A percentile compares a stretch with the other conserved stretches of the same genome.
Conservation (phyloP, 2,113 vertebrate species). For the Todiramphus saurophagus region DNA sequence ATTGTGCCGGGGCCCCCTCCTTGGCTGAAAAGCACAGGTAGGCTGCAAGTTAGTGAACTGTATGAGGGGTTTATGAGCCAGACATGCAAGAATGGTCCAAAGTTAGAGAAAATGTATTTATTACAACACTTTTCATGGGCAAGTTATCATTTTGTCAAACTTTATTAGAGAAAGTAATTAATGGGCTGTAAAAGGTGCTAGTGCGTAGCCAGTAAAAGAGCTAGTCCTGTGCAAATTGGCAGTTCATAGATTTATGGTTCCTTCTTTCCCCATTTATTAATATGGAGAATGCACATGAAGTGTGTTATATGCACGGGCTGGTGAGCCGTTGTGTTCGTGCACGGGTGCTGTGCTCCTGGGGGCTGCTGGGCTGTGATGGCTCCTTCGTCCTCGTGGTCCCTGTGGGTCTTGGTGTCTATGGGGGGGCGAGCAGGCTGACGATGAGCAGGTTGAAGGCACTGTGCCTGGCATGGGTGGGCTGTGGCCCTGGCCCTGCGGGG, state of each 20-base stretch:
- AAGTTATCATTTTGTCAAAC: conserved; percentile 90
- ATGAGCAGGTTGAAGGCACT: not conserved
- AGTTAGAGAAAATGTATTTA: conserved; percentile 85
- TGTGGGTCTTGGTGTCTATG: not conserved
- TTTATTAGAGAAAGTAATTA: conserved; percentile 88
- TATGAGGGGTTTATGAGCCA: conserved; percentile 77
- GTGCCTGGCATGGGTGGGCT: rapidly evolving
- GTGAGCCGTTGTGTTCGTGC: not conserved
- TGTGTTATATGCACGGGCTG: conserved; percentile 53
- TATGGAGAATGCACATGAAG: conserved; percentile 66
- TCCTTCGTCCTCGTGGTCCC: not conserved
- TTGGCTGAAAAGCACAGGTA: conserved; percentile 51
- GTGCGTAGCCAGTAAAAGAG: conserved; percentile 82
- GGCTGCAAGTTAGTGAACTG: conserved; percentile 68
- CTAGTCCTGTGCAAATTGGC: conserved; percentile 79
- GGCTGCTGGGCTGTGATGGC: not conserved
- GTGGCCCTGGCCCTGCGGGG: not conserved
- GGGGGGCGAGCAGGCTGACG: not conserved
- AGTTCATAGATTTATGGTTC: conserved; percentile 79
- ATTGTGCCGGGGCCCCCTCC: not conserved
- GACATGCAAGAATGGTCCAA: conserved; percentile 76
- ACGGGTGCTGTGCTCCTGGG: not conserved
- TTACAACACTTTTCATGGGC: conserved; percentile 85
- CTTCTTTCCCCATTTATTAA: conserved; percentile 79
- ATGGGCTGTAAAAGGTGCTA: conserved; percentile 87